phyloP scores from a whole-genome alignment of 1,140 invertebrate species.

The Bombus affinis region DNA sequence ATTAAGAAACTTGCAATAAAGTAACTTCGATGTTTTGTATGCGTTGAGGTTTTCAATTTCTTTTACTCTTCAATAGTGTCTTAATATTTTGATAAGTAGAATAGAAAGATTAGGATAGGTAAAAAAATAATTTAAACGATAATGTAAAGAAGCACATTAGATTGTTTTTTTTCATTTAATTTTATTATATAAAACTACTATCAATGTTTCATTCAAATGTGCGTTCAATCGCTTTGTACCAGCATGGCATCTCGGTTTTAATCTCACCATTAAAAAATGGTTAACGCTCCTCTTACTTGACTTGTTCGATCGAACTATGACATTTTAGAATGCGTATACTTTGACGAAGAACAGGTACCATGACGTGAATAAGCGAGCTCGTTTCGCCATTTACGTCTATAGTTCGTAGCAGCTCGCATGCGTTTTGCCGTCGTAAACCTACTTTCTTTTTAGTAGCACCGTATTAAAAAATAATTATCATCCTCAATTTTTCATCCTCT shows the following conservation, averaged over 20 bases:
- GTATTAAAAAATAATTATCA: slow-evolving; percentile 25
- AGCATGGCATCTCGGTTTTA: slow-evolving; percentile 6
- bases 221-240: slow-evolving; percentile 44
- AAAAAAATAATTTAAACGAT: background rate
- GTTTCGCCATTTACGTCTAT: background rate
- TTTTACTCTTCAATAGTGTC: background rate
- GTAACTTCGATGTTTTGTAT: slow-evolving; percentile 35
- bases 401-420: background rate
- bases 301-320: background rate
- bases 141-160: background rate
- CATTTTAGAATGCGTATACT: background rate
- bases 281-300: slow-evolving; percentile 2
- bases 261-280: slow-evolving; percentile 10
- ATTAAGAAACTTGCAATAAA: slow-evolving; percentile 41
- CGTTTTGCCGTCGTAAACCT: background rate
- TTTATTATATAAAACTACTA: slow-evolving; percentile 69
- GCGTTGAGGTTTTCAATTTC: background rate
- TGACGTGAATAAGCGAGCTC: background rate
- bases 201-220: slow-evolving; percentile 48
- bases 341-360: slow-evolving; percentile 21
- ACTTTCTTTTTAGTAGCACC: slow-evolving; percentile 1
- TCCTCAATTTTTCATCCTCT: background rate
- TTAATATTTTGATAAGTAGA: background rate
- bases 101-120: no score
- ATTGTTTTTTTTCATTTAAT: background rate